Base-by-base conservation (phyloP, 2,888 invertebrate species). In the Megaustenia siamemsis region DNA sequence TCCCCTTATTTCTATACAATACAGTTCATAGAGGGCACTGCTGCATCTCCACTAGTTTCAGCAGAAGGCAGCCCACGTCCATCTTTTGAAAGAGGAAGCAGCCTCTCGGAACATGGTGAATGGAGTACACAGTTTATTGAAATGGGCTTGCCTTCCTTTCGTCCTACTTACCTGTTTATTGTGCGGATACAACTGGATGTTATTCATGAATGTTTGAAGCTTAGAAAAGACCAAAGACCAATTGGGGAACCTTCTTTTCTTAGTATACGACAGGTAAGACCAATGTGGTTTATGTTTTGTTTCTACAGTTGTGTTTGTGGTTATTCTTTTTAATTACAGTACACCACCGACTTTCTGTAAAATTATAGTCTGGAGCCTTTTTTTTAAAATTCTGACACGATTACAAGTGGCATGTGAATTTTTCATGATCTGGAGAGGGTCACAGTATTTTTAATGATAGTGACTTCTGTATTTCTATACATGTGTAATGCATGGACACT, bases 131-230 rank as follows among this genome's bases (percentile, higher is more conserved):
- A 97, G 94, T 96, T 96, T 81, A 94, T 95, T 86, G 95, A 96
- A n/a, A 95, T 98, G 94, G 95, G 96, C 86, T 95, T 98, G 88
- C 98, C 98, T 0, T 97, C 97, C 1, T 98, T 97, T 94, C 95
- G 94, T 89, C 96, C 96, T 56, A 96, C 96, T 86, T 98, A 97
- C 94, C 95, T 98, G 82, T 97, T 98, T 93, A 95, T 98, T 32
- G 96, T 97, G 86, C 96, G 96, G 79, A 96, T 98, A 80, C 97
- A 98, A 40, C 94, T 99, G 91, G 97, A 98, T 94, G 96, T 98
- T n/a, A 96, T 98, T 87, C 97, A 98, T 92, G 98, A 98, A 94
- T 98, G 97, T 95, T 95, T 98, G 71, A 95, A 96, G 86, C 96
- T 98, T 95, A 95, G 98, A 69, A 95, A 98, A 63, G 97, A 98